Percentiles rank a stretch among this genome's conserved stretches.
Evolutionary conservation across 2,797 vertebrate species (phyloP).

Genomic region (Novumbra hubbsi): DNA sequence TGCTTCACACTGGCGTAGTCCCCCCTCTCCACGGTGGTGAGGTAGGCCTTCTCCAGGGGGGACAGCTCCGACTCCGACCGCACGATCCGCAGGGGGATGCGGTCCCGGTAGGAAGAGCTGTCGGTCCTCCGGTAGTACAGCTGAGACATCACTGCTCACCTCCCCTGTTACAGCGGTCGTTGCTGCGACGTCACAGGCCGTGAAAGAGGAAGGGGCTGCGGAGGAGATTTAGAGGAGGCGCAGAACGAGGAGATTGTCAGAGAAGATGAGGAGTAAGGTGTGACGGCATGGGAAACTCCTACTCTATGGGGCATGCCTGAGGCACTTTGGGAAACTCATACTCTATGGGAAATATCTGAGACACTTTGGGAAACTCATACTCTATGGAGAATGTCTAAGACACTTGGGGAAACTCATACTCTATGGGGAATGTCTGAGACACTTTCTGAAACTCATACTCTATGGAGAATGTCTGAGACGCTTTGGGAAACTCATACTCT

Average conservation of each 20-base stretch:
- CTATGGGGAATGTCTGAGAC: no score
- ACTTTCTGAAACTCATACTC: no score
- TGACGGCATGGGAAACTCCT: neutral
- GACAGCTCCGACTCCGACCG: constrained; percentile 95
- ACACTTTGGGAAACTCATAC: no score
- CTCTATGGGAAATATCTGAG: no score
- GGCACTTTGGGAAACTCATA: neutral
- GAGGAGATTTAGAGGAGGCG: no score
- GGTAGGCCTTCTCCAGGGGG: constrained; percentile 89
- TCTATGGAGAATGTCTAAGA: no score
- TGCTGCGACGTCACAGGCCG: constrained; percentile 42
- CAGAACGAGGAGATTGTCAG: no score
- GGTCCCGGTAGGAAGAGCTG: constrained; percentile 90
- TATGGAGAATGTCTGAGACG: no score
- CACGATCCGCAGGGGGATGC: constrained; percentile 97
- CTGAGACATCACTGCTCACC: constrained; percentile 85
- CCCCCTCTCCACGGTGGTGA: constrained; percentile 94
- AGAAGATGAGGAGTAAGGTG: neutral
- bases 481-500: no score
- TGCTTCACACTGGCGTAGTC: constrained; percentile 95
- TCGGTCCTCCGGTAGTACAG: constrained; percentile 92
- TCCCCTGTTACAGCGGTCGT: constrained; percentile 52
- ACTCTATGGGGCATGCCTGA: no score
- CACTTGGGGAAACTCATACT: no score
- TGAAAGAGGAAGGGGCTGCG: constrained; percentile 6